A percentile compares a stretch with the other conserved stretches of the same genome.
These are phyloP conservation scores for Watsonalla binaria DNA, from an alignment of 2,888 invertebrate species.

Conservation along the genomic window DNA sequence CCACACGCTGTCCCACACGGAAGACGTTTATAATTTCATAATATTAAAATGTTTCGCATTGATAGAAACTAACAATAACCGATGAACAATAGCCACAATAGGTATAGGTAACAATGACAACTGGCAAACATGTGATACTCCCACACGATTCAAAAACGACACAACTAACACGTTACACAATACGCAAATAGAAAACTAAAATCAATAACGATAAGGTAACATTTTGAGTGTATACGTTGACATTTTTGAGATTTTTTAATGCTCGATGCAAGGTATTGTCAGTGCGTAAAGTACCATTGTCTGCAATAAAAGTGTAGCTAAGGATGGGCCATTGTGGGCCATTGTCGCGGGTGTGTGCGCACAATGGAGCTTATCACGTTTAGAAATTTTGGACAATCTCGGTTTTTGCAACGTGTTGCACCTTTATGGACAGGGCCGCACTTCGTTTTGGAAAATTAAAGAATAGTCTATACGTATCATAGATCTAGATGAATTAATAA, in stretches of 20 bases:
- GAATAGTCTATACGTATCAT: too few relatives aligned
- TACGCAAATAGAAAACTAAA: conserved; percentile 6
- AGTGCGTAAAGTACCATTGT: conserved; percentile 71
- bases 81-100: conserved; percentile 69
- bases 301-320: conserved; percentile 71
- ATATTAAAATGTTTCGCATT: conserved; percentile 79
- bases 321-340: conserved; percentile 68
- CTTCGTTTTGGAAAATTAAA: conserved; percentile 6
- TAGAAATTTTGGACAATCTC: conserved; percentile 75
- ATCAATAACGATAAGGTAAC: conserved; percentile 12
- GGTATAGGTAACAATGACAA: conserved; percentile 76
- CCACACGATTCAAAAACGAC: conserved; percentile 18
- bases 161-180: conserved; percentile 11
- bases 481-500: too few relatives aligned
- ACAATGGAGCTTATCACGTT: conserved; percentile 69
- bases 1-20: conserved; percentile 38
- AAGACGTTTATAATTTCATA: conserved; percentile 77
- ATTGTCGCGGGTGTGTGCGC: conserved; percentile 74
- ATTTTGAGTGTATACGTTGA: conserved; percentile 8
- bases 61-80: conserved; percentile 59
- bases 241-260: conserved; percentile 10
- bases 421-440: conserved; percentile 60
- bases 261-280: conserved; percentile 43
- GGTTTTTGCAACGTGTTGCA: conserved; percentile 77
- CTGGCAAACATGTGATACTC: conserved; percentile 69